phyloP scores from a whole-genome alignment of 2,797 vertebrate genomes.

The Tiaroga cobitis region DNA sequence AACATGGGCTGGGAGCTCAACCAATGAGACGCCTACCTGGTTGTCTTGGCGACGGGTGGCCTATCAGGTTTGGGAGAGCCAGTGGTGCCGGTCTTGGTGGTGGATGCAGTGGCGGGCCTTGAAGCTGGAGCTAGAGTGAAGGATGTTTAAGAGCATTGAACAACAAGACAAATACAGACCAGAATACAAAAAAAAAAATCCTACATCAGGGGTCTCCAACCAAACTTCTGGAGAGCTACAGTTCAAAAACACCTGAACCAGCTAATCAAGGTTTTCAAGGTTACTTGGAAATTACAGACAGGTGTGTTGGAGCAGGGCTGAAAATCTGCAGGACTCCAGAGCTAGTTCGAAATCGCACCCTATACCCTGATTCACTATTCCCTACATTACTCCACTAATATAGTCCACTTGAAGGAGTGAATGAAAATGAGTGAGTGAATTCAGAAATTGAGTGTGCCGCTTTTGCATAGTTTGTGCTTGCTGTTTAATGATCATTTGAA shows the following conservation, averaged over 20 bases:
- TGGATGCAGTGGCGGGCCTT: slow-evolving; percentile 66
- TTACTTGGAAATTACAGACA: background rate
- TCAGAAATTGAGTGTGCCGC: background rate
- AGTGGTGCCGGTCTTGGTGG: slow-evolving; percentile 65
- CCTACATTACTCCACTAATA: background rate
- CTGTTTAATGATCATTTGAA: background rate
- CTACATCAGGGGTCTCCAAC: background rate
- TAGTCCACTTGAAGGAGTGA: background rate
- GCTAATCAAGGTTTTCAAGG: background rate
- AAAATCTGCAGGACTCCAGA: background rate
- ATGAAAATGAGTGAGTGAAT: background rate
- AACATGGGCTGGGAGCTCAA: slow-evolving; percentile 18
- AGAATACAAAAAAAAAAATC: background rate
- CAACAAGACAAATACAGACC: background rate
- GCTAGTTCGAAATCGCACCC: background rate
- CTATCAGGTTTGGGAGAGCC: slow-evolving; percentile 64
- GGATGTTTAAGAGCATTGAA: background rate
- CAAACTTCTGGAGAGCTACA: background rate
- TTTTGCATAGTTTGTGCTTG: background rate
- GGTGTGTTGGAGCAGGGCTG: background rate
- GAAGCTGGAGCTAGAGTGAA: slow-evolving; percentile 62
- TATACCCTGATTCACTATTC: background rate
- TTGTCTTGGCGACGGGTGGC: slow-evolving; percentile 75
- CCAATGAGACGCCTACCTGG: slow-evolving; percentile 71
- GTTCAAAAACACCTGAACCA: background rate